Evolutionary conservation across 2,888 invertebrate species (phyloP), one percentile per base, ranked within the genome.

Genomic region (Miltochrista miniata): DNA sequence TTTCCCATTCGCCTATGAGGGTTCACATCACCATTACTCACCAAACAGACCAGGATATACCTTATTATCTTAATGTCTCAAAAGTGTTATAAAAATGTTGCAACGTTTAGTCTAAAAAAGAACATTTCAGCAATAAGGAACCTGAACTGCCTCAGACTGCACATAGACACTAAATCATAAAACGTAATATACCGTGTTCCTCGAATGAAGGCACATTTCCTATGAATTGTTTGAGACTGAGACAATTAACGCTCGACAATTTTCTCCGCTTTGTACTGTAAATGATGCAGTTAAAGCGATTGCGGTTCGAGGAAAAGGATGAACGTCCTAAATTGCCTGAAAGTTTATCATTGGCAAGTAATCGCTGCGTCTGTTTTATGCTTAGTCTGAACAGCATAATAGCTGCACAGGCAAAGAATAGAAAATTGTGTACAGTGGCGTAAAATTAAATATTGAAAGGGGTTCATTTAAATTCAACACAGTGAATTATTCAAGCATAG

Each of bases 261-360:
- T 59, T 66, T 59, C 67, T 59, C 53, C 54, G 61, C 67, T 66
- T 66, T 64, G 64, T 66, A 56, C 45, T 45, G 61, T 59, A 64
- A 66, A 64, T 64, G 66, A 55, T 46, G 64, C 54, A 59, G 59
- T 66, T 66, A 64, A 64, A 66, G 53, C 64, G 61, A 64, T 64
- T 66, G 66, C 57, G 66, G 66, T 59, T 55, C 61, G 57, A 36
- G 36, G 56, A 61, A 66, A 45, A 51, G 59, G 64, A 66, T 59
- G 64, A 61, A 52, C 55, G 51, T 54, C 61, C 54, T 51, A 52
- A 66, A 66, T 49, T 44, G 43, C 37, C 9, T 58, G 50, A 63
- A 53, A 60, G 60, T 65, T 65, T 63, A 65, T 65, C 65, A 65
- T 60, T 50, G 48, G 45, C 36, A 44, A 54, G 61, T 55, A 54